phyloP scores from a whole-genome alignment of 2,888 invertebrate genomes.

The Temnothorax ravouxi region DNA sequence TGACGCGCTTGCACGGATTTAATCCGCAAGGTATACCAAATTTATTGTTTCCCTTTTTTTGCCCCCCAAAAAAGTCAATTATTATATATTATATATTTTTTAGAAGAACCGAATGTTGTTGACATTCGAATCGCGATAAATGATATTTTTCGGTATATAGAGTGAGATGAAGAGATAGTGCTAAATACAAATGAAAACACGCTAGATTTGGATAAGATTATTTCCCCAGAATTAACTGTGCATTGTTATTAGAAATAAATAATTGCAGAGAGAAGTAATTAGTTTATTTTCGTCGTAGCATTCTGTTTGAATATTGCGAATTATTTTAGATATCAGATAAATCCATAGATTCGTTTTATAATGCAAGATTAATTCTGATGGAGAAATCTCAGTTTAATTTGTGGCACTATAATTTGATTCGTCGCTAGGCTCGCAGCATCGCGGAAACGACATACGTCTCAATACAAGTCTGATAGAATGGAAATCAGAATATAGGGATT shows the following conservation, averaged over 20 bases:
- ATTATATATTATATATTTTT: constrained; percentile 7
- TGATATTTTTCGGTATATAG: constrained; percentile 26
- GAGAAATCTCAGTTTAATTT: background rate
- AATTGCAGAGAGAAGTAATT: background rate
- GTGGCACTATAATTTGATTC: constrained; percentile 51
- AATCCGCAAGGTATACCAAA: background rate
- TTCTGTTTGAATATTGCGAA: background rate
- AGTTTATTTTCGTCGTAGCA: background rate
- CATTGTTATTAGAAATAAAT: background rate
- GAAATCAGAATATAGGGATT: constrained; percentile 59
- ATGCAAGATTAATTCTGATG: constrained; percentile 25
- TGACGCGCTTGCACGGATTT: background rate
- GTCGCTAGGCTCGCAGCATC: constrained; percentile 43
- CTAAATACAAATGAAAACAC: background rate
- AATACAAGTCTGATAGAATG: constrained; percentile 61
- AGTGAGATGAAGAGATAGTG: background rate
- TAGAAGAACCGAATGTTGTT: background rate
- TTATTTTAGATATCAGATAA: background rate
- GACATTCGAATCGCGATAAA: constrained; percentile 1
- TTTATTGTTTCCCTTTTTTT: constrained; percentile 22
- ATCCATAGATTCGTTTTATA: background rate
- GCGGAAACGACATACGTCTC: constrained; percentile 52
- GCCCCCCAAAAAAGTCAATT: constrained; percentile 34
- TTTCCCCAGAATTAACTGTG: constrained; percentile 26
- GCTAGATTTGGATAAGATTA: constrained; percentile 11